Evolutionary conservation across 2,888 invertebrate genomes (phyloP).

Genomic region (Ormia ochracea): DNA sequence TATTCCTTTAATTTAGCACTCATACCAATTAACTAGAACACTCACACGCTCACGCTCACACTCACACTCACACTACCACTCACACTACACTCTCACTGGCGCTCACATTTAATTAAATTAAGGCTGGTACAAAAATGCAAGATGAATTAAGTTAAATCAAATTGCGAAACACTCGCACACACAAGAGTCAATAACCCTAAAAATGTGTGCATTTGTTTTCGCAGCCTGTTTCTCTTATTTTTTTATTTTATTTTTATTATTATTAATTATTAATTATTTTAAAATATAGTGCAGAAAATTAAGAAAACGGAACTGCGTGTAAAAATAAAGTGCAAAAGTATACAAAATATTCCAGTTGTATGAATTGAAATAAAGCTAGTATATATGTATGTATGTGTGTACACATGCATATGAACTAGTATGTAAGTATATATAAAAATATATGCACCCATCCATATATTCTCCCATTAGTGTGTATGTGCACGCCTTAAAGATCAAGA

Average conservation of each 20-base stretch:
- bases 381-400: too few species aligned
- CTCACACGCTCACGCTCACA: neutral
- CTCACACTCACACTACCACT: neutral
- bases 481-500: constrained; percentile 49
- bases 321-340: neutral
- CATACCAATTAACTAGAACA: neutral
- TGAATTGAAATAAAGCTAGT: constrained; percentile 9
- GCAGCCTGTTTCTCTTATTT: constrained; percentile 8
- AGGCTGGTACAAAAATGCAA: constrained; percentile 37
- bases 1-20: neutral
- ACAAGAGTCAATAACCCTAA: constrained; percentile 61
- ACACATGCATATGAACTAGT: too few species aligned
- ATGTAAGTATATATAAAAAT: too few species aligned
- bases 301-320: neutral
- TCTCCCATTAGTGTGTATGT: neutral
- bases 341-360: neutral
- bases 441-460: too few species aligned
- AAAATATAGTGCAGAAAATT: constrained; percentile 4
- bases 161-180: constrained; percentile 58
- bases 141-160: constrained; percentile 57
- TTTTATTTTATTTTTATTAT: constrained; percentile 5
- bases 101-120: constrained; percentile 18
- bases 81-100: neutral
- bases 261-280: constrained; percentile 11
- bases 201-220: constrained; percentile 39